Conservation (phyloP, 2,888 invertebrate genomes). For the Ganaspis brasiliensis region DNA sequence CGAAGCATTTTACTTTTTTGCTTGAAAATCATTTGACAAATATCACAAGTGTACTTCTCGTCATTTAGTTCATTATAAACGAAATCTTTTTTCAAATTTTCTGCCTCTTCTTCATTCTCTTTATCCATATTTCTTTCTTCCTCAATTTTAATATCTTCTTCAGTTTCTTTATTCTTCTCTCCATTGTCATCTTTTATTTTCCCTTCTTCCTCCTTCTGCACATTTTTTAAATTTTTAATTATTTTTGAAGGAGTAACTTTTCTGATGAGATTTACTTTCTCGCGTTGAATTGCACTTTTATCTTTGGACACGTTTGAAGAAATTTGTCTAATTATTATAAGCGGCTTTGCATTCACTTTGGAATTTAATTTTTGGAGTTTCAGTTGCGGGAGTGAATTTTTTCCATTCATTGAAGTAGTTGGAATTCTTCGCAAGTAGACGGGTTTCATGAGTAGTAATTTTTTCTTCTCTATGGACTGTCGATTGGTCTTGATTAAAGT, state of each 20-base stretch:
- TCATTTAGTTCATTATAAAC: conserved; percentile 58
- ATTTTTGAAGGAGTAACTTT: no score
- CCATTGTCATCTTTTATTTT: not conserved
- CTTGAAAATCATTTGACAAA: conserved; percentile 64
- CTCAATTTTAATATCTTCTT: conserved; percentile 41
- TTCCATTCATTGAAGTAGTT: not conserved
- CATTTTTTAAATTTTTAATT: not conserved
- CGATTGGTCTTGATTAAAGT: conserved; percentile 46
- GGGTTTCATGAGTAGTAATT: conserved; percentile 1
- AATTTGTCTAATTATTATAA: no score
- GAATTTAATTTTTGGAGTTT: not conserved
- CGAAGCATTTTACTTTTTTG: conserved; percentile 69
- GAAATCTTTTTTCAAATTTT: conserved; percentile 28
- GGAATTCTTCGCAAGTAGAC: not conserved
- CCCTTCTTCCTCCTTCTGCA: not conserved
- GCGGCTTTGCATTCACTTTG: no score
- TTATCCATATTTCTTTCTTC: not conserved
- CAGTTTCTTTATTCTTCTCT: conserved; percentile 6
- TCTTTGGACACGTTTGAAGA: no score
- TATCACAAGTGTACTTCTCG: conserved; percentile 63
- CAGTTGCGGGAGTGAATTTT: not conserved
- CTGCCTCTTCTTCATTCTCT: not conserved
- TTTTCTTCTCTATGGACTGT: not conserved
- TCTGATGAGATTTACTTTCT: no score
- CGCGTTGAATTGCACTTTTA: no score